Conservation (phyloP, 2,113 vertebrate species). For the Ariopsis seemanni region DNA sequence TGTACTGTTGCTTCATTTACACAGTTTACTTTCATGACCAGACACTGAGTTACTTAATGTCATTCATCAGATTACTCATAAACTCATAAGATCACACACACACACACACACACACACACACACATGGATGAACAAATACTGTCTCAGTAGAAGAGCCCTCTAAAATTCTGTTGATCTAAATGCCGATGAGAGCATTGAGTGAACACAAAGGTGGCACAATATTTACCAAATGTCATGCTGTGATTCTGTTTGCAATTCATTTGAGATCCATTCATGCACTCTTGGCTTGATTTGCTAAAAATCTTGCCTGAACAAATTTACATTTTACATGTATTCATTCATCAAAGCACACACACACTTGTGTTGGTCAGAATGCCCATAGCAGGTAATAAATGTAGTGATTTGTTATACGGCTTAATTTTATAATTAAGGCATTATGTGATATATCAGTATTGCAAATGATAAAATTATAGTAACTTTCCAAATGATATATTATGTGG, state of each 20-base stretch:
- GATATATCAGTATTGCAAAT: neutral
- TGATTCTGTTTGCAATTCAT: slow-evolving; percentile 2
- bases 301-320: neutral
- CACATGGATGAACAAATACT: neutral
- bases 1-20: neutral
- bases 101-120: neutral
- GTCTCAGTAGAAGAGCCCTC: neutral
- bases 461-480: neutral
- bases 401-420: neutral
- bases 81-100: slow-evolving; percentile 1
- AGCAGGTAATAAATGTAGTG: neutral
- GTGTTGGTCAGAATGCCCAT: neutral
- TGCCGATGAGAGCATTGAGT: neutral
- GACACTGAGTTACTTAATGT: slow-evolving; percentile 1
- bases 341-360: neutral
- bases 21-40: neutral
- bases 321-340: slow-evolving; percentile 3
- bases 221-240: slow-evolving; percentile 2
- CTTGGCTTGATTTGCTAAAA: neutral
- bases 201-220: neutral
- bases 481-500: neutral
- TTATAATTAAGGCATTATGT: neutral
- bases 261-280: neutral
- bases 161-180: slow-evolving; percentile 11
- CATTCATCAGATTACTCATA: slow-evolving; percentile 8